These are phyloP conservation scores for Caenorhabditis tropicalis DNA, from an alignment of 1,140 invertebrate species.

Conservation along the genomic window DNA sequence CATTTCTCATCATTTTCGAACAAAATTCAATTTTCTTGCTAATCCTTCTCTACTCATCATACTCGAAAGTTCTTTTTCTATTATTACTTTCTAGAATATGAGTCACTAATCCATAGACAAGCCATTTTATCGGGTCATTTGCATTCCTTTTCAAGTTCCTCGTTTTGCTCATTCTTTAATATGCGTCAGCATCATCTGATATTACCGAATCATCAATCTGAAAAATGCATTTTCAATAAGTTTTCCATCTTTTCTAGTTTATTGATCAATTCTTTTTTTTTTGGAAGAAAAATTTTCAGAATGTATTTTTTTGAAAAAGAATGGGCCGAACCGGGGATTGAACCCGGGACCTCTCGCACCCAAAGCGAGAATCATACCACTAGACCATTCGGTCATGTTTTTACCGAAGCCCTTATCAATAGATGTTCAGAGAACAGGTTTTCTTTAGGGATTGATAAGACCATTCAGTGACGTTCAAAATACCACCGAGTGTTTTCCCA, in stretches of 20 bases:
- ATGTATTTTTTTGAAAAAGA: background rate
- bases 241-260: background rate
- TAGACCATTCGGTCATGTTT: background rate
- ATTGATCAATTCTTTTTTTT: background rate
- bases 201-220: constrained; percentile 29
- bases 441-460: too few species aligned
- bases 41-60: too few species aligned
- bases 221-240: background rate
- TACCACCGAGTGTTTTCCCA: too few species aligned
- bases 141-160: constrained; percentile 13
- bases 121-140: background rate
- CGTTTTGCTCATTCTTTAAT: background rate
- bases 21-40: too few species aligned
- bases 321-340: constrained; percentile 59
- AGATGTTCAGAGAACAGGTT: too few species aligned
- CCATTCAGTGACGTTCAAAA: too few species aligned
- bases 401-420: too few species aligned
- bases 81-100: background rate
- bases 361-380: constrained; percentile 71
- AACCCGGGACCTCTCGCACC: constrained; percentile 70
- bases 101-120: constrained; percentile 24
- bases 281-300: background rate
- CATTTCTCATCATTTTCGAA: background rate
- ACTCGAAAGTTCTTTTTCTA: background rate
- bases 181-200: constrained; percentile 15